These are phyloP conservation scores for Aplocera efformata DNA, from an alignment of 2,888 invertebrate genomes.

Conservation along the genomic window DNA sequence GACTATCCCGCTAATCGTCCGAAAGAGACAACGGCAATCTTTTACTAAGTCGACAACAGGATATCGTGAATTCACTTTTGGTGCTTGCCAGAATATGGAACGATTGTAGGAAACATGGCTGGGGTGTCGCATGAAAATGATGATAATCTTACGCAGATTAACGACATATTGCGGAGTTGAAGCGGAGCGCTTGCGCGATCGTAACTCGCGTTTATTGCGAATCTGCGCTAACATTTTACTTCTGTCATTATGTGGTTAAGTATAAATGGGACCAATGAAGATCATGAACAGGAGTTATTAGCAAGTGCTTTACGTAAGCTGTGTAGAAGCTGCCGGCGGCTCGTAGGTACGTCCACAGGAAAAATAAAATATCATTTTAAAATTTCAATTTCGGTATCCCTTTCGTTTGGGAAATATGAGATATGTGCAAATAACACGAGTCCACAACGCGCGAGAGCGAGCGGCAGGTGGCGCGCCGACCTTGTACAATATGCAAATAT, in stretches of 20 bases:
- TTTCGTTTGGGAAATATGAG: conserved; percentile 20
- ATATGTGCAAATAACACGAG: conserved; percentile 16
- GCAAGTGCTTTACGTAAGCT: too few relatives aligned
- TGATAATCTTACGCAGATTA: conserved; percentile 2
- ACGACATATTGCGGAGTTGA: conserved; percentile 1
- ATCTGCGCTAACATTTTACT: too few relatives aligned
- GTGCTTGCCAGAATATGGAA: conserved; percentile 1
- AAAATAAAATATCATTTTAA: conserved; percentile 22
- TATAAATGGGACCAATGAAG: too few relatives aligned
- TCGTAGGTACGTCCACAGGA: too few relatives aligned
- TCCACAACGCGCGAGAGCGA: conserved; percentile 27
- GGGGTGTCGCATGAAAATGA: conserved; percentile 1
- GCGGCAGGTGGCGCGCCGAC: conserved; percentile 55
- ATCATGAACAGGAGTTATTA: too few relatives aligned
- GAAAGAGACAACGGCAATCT: conserved; percentile 27
- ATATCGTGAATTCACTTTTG: conserved; percentile 1
- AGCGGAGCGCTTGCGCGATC: background rate
- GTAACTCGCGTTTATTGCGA: too few relatives aligned
- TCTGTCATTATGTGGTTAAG: too few relatives aligned
- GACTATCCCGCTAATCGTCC: conserved; percentile 33
- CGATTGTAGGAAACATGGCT: background rate
- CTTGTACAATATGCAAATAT: conserved; percentile 60
- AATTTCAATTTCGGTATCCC: conserved; percentile 23
- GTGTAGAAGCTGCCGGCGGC: too few relatives aligned
- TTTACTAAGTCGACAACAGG: conserved; percentile 6